Percentiles rank a stretch among this genome's conserved stretches.
phyloP scores from a whole-genome alignment of 2,113 vertebrate genomes.

The Sceloporus tristichus region DNA sequence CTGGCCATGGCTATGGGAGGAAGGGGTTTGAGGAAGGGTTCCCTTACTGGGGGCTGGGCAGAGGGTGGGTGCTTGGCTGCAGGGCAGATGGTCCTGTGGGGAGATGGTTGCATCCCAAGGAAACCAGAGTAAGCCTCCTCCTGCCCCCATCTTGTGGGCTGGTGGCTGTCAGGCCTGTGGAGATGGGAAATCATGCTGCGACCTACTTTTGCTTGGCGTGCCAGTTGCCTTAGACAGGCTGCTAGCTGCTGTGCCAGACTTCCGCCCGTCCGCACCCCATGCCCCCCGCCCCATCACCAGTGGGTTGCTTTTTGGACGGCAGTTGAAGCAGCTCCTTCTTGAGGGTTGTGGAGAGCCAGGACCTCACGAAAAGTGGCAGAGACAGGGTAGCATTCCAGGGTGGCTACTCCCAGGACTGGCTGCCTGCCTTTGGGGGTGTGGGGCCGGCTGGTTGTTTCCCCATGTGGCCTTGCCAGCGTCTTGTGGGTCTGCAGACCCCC shows the following conservation, averaged over 20 bases:
- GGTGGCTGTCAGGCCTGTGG: slow-evolving; percentile 40
- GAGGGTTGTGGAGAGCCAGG: rapidly evolving
- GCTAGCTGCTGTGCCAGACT: slow-evolving; percentile 13
- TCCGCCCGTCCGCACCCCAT: not conserved
- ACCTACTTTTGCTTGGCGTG: slow-evolving; percentile 56
- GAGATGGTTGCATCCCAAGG: not conserved
- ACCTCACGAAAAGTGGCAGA: slow-evolving; percentile 23
- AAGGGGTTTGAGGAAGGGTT: not conserved
- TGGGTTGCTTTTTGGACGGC: not conserved
- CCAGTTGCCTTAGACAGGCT: slow-evolving; percentile 47
- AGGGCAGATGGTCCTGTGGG: not conserved
- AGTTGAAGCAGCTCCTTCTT: not conserved
- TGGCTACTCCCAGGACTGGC: no score
- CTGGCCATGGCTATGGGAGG: no score
- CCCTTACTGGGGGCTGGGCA: no score
- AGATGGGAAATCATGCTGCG: slow-evolving; percentile 50
- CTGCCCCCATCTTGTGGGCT: slow-evolving; percentile 48
- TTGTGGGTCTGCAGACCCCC: not conserved
- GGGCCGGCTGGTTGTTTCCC: not conserved
- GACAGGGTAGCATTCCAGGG: no score
- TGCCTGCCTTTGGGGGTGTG: not conserved
- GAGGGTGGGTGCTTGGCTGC: not conserved
- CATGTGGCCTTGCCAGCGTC: not conserved
- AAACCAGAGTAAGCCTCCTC: not conserved
- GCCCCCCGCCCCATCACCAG: rapidly evolving